These are phyloP conservation scores for Ceyx erithaca DNA, from an alignment of 2,797 vertebrate species.

Conservation along the genomic window DNA sequence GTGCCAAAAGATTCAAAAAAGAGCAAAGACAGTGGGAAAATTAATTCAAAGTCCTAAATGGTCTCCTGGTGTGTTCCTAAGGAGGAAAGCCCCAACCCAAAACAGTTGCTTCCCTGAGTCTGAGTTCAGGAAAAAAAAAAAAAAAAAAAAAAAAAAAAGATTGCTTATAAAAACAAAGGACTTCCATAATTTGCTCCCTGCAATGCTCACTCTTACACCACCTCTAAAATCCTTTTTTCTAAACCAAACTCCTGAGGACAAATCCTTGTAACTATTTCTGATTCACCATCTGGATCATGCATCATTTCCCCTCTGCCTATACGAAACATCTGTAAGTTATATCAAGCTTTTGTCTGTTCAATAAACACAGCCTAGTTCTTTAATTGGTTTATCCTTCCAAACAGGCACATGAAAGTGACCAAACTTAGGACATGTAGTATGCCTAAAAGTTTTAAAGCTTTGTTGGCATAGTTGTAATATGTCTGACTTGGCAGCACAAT, in stretches of 20 bases:
- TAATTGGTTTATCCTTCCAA: not conserved
- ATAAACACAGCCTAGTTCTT: not conserved
- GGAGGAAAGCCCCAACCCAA: not conserved
- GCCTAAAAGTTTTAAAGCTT: not conserved
- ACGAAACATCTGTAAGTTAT: not conserved
- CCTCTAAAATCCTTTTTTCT: not conserved
- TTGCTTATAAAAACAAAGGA: not conserved
- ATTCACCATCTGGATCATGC: not conserved
- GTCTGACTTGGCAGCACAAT: not conserved
- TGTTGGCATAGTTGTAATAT: not conserved
- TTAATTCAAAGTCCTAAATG: not conserved
- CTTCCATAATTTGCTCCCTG: not conserved
- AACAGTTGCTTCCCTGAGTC: not conserved
- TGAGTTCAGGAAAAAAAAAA: not conserved
- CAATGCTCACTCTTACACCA: not conserved
- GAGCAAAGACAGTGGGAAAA: not conserved
- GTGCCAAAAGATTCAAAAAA: not conserved
- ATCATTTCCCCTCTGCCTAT: not conserved
- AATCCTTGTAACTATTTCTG: not conserved
- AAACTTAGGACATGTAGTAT: not conserved
- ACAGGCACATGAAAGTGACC: not conserved
- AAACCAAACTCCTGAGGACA: not conserved
- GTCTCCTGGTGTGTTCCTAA: not conserved
- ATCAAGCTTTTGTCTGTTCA: not conserved
- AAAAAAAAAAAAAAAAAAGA: not conserved